A percentile compares a stretch with the other conserved stretches of the same genome.
These are phyloP conservation scores for Orthonyx spaldingii DNA, from an alignment of 2,113 vertebrate genomes.

Conservation along the genomic window DNA sequence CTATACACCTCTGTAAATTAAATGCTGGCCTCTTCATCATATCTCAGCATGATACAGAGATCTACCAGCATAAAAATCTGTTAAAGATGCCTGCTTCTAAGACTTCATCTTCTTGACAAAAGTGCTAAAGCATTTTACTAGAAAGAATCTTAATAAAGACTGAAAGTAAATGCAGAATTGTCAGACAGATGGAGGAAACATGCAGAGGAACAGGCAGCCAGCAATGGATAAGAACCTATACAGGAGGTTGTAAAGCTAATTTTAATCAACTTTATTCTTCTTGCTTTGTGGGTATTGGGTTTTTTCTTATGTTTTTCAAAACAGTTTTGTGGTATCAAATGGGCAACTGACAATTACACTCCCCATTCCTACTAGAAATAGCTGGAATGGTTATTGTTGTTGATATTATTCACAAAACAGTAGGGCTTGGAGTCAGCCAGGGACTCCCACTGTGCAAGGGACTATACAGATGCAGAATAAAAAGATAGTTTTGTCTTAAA, in stretches of 20 bases:
- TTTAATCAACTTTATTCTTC: conserved; percentile 1
- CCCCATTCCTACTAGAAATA: not conserved
- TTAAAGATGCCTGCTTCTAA: not conserved
- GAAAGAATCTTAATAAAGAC: conserved; percentile 10
- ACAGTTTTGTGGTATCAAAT: not conserved
- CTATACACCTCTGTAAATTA: not conserved
- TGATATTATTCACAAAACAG: conserved; percentile 39
- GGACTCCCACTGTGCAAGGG: not conserved
- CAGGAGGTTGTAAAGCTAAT: not conserved
- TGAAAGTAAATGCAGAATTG: not conserved
- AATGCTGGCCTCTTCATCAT: not conserved
- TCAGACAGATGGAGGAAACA: conserved; percentile 8
- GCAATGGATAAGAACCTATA: not conserved
- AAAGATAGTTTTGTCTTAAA: conserved; percentile 2
- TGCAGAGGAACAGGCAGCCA: not conserved
- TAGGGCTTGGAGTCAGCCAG: not conserved
- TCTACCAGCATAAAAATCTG: not conserved
- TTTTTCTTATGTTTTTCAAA: not conserved
- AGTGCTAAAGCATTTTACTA: not conserved
- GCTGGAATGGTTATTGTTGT: conserved; percentile 9
- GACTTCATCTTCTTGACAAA: not conserved
- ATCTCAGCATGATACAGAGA: not conserved
- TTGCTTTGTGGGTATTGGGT: not conserved
- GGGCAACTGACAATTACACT: conserved; percentile 1
- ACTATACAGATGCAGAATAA: not conserved